Percentiles rank a stretch among this genome's conserved stretches.
These are phyloP conservation scores for Pseudomyrmex sp. DNA, from an alignment of 1,140 invertebrate species.

Conservation along the genomic window DNA sequence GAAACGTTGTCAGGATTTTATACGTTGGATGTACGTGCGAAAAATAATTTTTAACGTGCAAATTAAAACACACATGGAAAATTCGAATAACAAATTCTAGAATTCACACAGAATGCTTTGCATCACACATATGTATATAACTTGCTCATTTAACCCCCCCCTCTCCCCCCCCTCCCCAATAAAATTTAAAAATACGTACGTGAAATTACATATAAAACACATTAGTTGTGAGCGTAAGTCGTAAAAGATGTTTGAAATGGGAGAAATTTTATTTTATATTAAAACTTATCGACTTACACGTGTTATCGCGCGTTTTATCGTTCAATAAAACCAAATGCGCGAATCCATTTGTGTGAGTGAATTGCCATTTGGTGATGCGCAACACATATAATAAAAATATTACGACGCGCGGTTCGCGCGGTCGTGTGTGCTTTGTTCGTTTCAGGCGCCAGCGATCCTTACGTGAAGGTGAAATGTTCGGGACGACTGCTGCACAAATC, in stretches of 20 bases:
- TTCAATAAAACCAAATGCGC: not conserved
- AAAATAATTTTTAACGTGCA: no score
- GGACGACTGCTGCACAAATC: constrained; percentile 97
- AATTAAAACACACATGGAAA: no score
- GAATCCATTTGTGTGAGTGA: not conserved
- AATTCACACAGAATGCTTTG: no score
- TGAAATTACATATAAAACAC: not conserved
- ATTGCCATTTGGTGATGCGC: not conserved
- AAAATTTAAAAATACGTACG: not conserved
- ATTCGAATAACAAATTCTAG: no score
- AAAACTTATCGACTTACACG: not conserved
- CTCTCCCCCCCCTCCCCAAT: no score
- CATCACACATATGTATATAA: no score
- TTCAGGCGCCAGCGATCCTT: constrained; percentile 98
- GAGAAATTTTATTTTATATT: not conserved
- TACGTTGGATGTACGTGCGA: no score
- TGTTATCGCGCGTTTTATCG: no score
- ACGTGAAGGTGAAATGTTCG: constrained; percentile 98
- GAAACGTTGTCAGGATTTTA: no score
- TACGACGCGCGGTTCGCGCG: not conserved
- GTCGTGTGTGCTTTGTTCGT: constrained; percentile 6
- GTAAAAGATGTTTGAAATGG: not conserved
- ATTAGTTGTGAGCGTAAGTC: not conserved
- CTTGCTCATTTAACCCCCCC: no score
- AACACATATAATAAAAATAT: not conserved